Percentiles rank a stretch among this genome's conserved stretches.
Evolutionary conservation across 2,888 invertebrate species (phyloP).

Genomic region (Lasius platythorax): DNA sequence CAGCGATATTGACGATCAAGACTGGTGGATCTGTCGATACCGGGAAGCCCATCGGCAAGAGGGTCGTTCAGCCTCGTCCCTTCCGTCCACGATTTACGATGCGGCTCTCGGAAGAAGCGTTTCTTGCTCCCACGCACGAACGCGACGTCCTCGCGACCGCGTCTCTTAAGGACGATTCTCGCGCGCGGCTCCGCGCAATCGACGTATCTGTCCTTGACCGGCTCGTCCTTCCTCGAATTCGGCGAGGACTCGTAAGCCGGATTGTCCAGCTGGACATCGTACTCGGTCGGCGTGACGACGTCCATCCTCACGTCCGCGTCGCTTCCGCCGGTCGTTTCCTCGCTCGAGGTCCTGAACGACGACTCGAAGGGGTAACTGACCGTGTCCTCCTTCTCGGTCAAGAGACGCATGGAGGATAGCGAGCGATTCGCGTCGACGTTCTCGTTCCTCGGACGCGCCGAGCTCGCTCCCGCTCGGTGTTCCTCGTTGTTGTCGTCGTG

Average conservation of each 20-base stretch:
- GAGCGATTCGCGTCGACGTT: constrained; percentile 3
- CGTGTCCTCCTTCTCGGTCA: constrained; percentile 36
- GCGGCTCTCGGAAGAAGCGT: constrained; percentile 56
- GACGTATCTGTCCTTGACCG: constrained; percentile 19
- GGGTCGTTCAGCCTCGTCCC: constrained; percentile 49
- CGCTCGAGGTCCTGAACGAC: constrained; percentile 20
- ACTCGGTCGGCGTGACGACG: constrained; percentile 19
- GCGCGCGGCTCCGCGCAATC: constrained; percentile 25
- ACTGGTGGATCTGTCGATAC: constrained; percentile 64
- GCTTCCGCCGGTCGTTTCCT: constrained; percentile 16
- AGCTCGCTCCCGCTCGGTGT: constrained; percentile 45
- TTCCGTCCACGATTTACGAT: constrained; percentile 74
- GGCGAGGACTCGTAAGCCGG: constrained; percentile 57
- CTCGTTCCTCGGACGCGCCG: constrained; percentile 17
- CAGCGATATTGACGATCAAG: constrained; percentile 53
- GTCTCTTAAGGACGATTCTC: constrained; percentile 51
- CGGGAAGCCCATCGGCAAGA: constrained; percentile 28
- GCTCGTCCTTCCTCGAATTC: neutral
- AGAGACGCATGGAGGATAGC: neutral
- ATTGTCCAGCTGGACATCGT: constrained; percentile 34
- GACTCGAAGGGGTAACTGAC: constrained; percentile 24
- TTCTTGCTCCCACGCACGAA: constrained; percentile 49
- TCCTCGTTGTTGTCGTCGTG: constrained; percentile 79
- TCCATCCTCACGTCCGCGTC: constrained; percentile 36
- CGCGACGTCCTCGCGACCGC: constrained; percentile 53